phyloP scores from a whole-genome alignment of 2,888 invertebrate species.

The Tetheella fluctuosa region DNA sequence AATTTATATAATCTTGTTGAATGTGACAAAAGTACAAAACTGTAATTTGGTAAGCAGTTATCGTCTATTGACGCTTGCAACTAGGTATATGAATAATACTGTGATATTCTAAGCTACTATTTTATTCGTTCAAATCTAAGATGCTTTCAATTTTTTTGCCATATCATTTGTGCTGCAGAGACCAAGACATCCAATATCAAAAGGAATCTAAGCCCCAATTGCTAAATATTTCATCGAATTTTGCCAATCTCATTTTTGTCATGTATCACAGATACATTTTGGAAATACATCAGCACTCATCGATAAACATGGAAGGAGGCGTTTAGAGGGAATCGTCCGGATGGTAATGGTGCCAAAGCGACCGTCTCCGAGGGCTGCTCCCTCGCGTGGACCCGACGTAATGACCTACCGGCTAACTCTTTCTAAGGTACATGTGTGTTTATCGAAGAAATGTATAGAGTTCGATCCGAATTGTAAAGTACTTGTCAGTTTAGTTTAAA shows the following conservation, averaged over 20 bases:
- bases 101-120: background rate
- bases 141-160: background rate
- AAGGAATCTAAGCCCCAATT: background rate
- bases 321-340: slow-evolving; percentile 31
- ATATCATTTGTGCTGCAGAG: background rate
- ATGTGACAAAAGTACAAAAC: too few relatives aligned
- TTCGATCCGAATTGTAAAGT: slow-evolving; percentile 18
- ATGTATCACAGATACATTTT: slow-evolving; percentile 20
- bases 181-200: background rate
- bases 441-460: slow-evolving; percentile 32
- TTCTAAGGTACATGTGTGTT: slow-evolving; percentile 27
- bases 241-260: slow-evolving; percentile 14
- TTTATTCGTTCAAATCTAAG: background rate
- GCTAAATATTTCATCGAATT: slow-evolving; percentile 4
- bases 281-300: slow-evolving; percentile 16
- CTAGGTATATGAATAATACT: too few relatives aligned
- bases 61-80: too few relatives aligned
- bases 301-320: slow-evolving; percentile 20
- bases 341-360: slow-evolving; percentile 27
- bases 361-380: slow-evolving; percentile 24
- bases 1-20: too few relatives aligned
- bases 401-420: slow-evolving; percentile 51
- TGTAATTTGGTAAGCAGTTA: too few relatives aligned
- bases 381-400: slow-evolving; percentile 25
- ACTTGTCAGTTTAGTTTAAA: too few relatives aligned